A percentile compares a stretch with the other conserved stretches of the same genome.
Conservation (phyloP, 2,797 vertebrate species). For the Peromyscus melanophrys region DNA sequence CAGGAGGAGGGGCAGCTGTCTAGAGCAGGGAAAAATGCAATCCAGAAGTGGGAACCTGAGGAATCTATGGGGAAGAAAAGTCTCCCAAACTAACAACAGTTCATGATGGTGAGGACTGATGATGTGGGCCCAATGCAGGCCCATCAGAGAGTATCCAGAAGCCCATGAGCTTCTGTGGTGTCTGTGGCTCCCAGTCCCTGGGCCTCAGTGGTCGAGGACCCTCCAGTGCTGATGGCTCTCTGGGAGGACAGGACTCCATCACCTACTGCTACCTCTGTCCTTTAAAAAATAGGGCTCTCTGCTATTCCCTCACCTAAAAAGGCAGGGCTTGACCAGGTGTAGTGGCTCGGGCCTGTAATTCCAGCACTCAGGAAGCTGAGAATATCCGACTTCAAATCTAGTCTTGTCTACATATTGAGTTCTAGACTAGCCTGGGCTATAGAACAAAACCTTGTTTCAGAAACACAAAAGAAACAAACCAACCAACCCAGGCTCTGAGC, state of each 20-base stretch:
- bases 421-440: not conserved
- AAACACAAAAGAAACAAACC: not conserved
- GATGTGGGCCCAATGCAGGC: not conserved
- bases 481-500: not conserved
- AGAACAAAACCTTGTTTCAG: not conserved
- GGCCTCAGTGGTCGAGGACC: not conserved
- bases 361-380: not conserved
- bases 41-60: slow-evolving; percentile 73
- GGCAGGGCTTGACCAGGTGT: not conserved
- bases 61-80: slow-evolving; percentile 10
- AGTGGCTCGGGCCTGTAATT: not conserved
- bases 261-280: not conserved
- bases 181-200: not conserved
- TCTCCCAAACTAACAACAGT: not conserved
- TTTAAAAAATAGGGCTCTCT: not conserved
- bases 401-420: not conserved
- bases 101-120: not conserved
- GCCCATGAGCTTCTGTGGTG: not conserved
- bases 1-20: slow-evolving; percentile 79
- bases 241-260: not conserved
- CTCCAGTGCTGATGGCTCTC: not conserved
- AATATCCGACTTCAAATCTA: not conserved
- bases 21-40: slow-evolving; percentile 77
- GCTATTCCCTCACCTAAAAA: not conserved
- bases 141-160: not conserved